Conservation (phyloP, 92 coral and sea anemone species). For the Plumapathes pennacea region DNA sequence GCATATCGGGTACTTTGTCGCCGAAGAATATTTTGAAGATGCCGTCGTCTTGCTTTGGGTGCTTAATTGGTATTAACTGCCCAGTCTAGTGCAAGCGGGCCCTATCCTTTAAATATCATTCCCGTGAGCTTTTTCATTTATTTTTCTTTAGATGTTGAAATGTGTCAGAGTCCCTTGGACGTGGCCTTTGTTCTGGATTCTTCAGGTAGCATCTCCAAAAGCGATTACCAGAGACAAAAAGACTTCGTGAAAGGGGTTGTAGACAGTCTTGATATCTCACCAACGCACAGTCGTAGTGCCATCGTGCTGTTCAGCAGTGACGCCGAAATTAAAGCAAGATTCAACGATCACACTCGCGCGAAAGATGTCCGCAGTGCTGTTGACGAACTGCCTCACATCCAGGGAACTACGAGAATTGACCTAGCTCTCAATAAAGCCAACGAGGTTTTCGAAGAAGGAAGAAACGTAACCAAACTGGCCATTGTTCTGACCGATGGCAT, state of each 20-base stretch:
- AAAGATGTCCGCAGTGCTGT: constrained; percentile 56
- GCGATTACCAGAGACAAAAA: constrained; percentile 56
- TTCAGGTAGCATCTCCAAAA: constrained; percentile 62
- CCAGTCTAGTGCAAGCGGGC: no score
- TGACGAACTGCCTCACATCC: constrained; percentile 55
- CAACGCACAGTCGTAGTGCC: constrained; percentile 60
- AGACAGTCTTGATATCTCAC: constrained; percentile 55
- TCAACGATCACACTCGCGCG: constrained; percentile 36
- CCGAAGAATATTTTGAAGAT: no score
- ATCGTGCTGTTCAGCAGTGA: constrained; percentile 61
- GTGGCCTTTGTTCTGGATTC: constrained; percentile 80
- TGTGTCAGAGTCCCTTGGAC: no score
- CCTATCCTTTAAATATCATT: no score
- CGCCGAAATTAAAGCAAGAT: constrained; percentile 57
- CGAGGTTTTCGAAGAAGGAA: constrained; percentile 65
- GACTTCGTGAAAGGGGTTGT: constrained; percentile 52
- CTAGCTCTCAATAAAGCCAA: constrained; percentile 65
- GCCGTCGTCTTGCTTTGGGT: no score
- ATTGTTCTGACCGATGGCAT: no score
- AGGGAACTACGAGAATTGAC: constrained; percentile 56
- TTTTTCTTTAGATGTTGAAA: no score
- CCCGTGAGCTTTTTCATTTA: no score
- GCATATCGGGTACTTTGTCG: no score
- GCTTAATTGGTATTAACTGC: no score
- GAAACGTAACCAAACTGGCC: no score